Percentiles rank a stretch among this genome's conserved stretches.
phyloP scores from a whole-genome alignment of 2,113 vertebrate genomes.

The Thymallus thymallus region DNA sequence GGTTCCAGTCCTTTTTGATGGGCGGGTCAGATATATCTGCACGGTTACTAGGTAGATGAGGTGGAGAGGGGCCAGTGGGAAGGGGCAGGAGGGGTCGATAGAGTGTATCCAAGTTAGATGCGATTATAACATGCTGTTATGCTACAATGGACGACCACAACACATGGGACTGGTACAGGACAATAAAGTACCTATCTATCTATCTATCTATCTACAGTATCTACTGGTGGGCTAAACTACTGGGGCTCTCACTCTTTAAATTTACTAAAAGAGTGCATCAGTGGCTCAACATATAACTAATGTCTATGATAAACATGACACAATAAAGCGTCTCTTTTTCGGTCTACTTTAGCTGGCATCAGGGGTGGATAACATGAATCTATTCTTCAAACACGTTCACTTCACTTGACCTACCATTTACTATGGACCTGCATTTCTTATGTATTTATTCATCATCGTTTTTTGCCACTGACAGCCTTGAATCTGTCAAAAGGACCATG shows the following conservation, averaged over 20 bases:
- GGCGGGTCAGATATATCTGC: conserved; percentile 75
- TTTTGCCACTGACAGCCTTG: not conserved
- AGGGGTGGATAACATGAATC: not conserved
- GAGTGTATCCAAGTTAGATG: conserved; percentile 18
- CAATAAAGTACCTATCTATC: too few species aligned
- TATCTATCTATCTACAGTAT: too few species aligned
- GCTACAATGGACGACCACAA: not conserved
- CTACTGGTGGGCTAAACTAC: not conserved
- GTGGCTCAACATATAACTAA: not conserved
- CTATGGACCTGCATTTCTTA: not conserved
- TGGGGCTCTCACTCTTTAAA: not conserved
- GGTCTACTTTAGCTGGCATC: not conserved
- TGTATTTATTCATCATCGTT: not conserved
- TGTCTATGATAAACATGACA: not conserved
- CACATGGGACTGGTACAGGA: conserved; percentile 21
- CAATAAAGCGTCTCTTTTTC: not conserved
- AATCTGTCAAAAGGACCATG: conserved; percentile 19
- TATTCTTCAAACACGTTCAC: not conserved
- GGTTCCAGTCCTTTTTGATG: conserved; percentile 67
- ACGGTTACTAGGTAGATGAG: conserved; percentile 73
- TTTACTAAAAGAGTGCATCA: not conserved
- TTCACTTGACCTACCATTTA: not conserved
- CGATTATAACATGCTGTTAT: not conserved
- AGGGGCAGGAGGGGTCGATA: conserved; percentile 43
- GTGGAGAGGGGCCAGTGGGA: conserved; percentile 55